Base-by-base conservation (phyloP, 2,888 invertebrate genomes). In the Stenichneumon culpator region DNA sequence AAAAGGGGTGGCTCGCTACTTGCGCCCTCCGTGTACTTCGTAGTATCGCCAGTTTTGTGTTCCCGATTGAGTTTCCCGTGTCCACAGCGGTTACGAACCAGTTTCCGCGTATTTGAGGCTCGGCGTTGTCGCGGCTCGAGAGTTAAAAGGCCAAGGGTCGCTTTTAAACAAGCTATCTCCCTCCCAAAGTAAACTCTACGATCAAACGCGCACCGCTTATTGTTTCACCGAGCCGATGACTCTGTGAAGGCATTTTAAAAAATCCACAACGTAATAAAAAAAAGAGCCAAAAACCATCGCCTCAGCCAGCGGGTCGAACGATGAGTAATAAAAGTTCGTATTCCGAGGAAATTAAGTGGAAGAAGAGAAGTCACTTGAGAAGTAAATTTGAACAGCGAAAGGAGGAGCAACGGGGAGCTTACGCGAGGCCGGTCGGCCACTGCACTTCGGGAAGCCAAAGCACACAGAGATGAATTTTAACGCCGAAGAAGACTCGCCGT, bases 121-220 rank as follows among this genome's bases (percentile, higher is more conserved):
- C 16, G 54, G 65, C 19, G 67, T 80, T 54, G 72, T 60, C 44
- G 36, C 65, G 65, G 50, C 19, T 36, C 16, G 57, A 16, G 65
- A 52, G 65, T 47, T 19, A 79, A 82, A 77, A 85, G 75, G 75
- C 70, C 72, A 70, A 79, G 75, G 65, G 74, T 77, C 67, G 54
- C 69, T 78, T 72, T 79, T 52, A 70, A 85, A 75, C 70, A n/a
- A 57, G 70, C 19, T 25, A 39, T 77, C 28, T 73, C 39, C 47
- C n/a, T 63, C 44, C 50, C 52, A 81, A 70, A 82, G 75, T 75
- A 52, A 68, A 82, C 75, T 16, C 60, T 47, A 44, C 36, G 57
- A 39, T 75, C 75, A 79, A 82, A 79, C 79, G 70, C 47, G 65
- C 67, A 36, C 52, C 69, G 60, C 50, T 44, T 28, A 72, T 75